Evolutionary conservation across 2,797 vertebrate species (phyloP).

Genomic region (Simalia tracyae): DNA sequence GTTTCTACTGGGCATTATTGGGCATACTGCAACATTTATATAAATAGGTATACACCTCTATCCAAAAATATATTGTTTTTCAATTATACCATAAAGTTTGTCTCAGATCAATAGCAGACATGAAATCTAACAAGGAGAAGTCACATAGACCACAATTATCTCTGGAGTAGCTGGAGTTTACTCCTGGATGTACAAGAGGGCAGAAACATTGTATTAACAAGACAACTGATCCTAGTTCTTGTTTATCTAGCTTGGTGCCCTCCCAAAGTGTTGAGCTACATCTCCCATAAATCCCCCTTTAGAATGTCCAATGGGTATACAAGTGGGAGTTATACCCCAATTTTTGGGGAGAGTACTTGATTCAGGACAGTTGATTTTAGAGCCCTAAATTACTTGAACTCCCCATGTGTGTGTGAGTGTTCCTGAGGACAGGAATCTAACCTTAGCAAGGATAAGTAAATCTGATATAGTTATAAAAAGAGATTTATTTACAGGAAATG

Average conservation of each 20-base stretch:
- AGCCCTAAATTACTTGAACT: neutral
- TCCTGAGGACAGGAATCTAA: neutral
- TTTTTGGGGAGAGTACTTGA: neutral
- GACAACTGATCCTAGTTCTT: neutral
- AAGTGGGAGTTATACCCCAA: neutral
- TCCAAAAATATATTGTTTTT: neutral
- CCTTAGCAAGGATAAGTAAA: neutral
- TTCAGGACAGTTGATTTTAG: neutral
- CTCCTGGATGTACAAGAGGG: neutral
- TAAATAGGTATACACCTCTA: neutral
- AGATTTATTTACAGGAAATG: neutral
- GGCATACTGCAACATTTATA: neutral
- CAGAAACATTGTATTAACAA: neutral
- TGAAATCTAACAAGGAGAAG: neutral
- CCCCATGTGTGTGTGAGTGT: neutral
- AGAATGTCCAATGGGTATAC: neutral
- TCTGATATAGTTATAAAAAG: neutral
- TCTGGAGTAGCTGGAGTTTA: neutral
- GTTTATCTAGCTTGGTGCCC: neutral
- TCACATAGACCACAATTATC: neutral
- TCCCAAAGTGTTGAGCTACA: neutral
- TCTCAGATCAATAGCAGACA: neutral
- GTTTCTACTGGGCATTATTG: constrained; percentile 18
- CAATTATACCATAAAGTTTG: neutral
- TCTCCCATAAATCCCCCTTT: neutral